A percentile compares a stretch with the other conserved stretches of the same genome.
Evolutionary conservation across 2,888 invertebrate species (phyloP).

Genomic region (Cantharis nigra): DNA sequence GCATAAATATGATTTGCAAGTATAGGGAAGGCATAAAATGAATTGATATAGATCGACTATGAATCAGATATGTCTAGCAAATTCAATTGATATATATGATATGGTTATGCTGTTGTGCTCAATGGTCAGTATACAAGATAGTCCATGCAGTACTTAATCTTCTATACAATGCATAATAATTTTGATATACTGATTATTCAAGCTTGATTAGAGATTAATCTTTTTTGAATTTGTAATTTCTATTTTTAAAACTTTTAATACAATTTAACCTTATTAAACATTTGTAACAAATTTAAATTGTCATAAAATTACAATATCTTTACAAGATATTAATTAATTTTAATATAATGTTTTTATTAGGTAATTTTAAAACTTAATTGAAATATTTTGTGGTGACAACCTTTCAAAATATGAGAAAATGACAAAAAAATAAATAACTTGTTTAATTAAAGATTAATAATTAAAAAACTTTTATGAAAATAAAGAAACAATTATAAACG

Average conservation of each 20-base stretch:
- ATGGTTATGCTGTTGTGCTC: conserved; percentile 10
- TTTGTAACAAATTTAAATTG: not conserved
- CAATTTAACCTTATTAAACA: not conserved
- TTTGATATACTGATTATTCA: conserved; percentile 2
- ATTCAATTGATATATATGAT: conserved; percentile 19
- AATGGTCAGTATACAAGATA: conserved; percentile 14
- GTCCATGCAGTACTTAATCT: conserved; percentile 13
- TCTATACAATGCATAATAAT: conserved; percentile 10
- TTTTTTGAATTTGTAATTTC: not conserved
- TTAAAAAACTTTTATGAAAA: not conserved
- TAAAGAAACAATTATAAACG: not conserved
- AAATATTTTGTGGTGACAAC: not conserved
- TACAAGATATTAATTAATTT: not conserved
- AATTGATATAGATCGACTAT: conserved; percentile 21
- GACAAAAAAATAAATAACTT: not conserved
- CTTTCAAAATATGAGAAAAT: not conserved
- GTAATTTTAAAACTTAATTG: not conserved
- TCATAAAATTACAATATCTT: not conserved
- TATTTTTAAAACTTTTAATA: not conserved
- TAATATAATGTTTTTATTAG: not conserved
- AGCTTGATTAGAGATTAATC: not conserved
- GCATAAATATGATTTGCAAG: not conserved
- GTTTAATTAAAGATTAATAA: not conserved
- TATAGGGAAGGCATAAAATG: conserved; percentile 2
- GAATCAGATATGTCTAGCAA: conserved; percentile 10